These are phyloP conservation scores for Otolemur crassicaudatus DNA, from an alignment of 2,797 vertebrate genomes.

Conservation along the genomic window DNA sequence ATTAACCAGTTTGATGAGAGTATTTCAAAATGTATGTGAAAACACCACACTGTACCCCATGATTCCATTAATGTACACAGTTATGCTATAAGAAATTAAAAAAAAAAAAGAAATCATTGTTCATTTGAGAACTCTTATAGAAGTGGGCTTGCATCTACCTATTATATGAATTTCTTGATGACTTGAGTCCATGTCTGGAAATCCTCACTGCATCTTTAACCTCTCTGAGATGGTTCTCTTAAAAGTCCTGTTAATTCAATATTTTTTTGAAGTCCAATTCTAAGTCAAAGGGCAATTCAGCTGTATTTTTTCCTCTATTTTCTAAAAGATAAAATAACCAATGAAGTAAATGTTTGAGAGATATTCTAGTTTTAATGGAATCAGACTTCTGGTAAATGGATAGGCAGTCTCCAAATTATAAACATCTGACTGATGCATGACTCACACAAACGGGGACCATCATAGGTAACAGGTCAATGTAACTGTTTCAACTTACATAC, in stretches of 20 bases:
- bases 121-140: neutral
- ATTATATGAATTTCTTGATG: constrained; percentile 1
- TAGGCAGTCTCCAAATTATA: too few relatives aligned
- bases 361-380: constrained; percentile 23
- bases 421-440: too few relatives aligned
- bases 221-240: neutral
- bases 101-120: neutral
- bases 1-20: too few relatives aligned
- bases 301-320: neutral
- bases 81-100: too few relatives aligned
- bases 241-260: neutral
- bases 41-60: too few relatives aligned
- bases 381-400: neutral
- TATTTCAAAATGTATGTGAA: too few relatives aligned
- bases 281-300: neutral
- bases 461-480: too few relatives aligned
- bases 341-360: neutral
- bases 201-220: neutral
- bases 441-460: too few relatives aligned
- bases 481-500: too few relatives aligned
- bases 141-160: neutral
- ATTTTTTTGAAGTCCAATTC: neutral
- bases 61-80: too few relatives aligned
- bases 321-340: neutral
- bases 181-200: neutral